Evolutionary conservation across 2,888 invertebrate species (phyloP).

Genomic region (Tiliacea citrago): DNA sequence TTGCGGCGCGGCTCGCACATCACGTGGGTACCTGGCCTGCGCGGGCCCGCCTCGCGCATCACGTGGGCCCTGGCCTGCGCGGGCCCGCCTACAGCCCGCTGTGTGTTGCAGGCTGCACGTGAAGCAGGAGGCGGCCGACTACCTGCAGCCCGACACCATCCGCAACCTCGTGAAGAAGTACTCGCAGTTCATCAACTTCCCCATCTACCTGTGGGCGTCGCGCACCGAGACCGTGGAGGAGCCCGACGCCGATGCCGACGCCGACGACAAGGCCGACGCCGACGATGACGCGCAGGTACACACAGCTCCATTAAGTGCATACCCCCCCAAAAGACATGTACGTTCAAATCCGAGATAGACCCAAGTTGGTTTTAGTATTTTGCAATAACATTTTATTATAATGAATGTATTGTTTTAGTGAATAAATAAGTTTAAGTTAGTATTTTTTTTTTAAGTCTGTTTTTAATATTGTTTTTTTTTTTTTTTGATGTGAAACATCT

Average conservation of each 20-base stretch:
- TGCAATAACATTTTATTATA: too few species aligned
- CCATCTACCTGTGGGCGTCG: slow-evolving; percentile 98
- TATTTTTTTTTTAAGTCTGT: too few species aligned
- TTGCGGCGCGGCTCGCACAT: slow-evolving; percentile 97
- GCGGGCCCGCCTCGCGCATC: background rate
- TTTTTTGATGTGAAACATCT: too few species aligned
- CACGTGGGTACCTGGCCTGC: slow-evolving; percentile 90
- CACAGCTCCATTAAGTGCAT: too few species aligned
- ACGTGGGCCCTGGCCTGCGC: background rate
- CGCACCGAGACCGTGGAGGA: slow-evolving; percentile 77
- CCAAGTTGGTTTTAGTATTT: too few species aligned
- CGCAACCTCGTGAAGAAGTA: slow-evolving; percentile 98
- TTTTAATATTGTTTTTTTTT: too few species aligned
- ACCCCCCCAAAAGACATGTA: too few species aligned
- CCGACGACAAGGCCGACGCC: slow-evolving; percentile 67
- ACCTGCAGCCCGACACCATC: slow-evolving; percentile 97
- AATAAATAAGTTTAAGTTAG: too few species aligned
- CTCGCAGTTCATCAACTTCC: slow-evolving; percentile 99
- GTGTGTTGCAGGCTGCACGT: slow-evolving; percentile 93
- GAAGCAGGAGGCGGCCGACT: slow-evolving; percentile 99
- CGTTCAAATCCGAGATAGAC: too few species aligned
- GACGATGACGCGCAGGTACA: slow-evolving; percentile 91
- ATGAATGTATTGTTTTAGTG: too few species aligned
- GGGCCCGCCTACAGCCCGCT: slow-evolving; percentile 86
- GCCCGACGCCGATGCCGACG: slow-evolving; percentile 54